Percentiles rank a stretch among this genome's conserved stretches.
Conservation (phyloP, 37 sponge, comb jelly and placozoan species). For the Dysidea cf. avara region DNA sequence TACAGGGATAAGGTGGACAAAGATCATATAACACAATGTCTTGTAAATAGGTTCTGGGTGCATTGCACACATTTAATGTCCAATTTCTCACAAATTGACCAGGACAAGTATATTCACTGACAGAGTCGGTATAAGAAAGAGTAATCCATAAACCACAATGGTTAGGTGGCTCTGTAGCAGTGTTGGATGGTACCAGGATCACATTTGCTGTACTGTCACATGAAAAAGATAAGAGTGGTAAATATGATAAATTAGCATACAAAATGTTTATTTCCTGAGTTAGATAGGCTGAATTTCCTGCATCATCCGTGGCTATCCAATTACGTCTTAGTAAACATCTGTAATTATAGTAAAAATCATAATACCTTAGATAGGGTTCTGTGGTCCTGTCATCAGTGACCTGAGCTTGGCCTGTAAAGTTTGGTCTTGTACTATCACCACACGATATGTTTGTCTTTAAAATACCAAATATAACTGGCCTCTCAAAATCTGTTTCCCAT, state of each 20-base stretch:
- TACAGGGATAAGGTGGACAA: slow-evolving; percentile 29
- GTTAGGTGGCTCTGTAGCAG: slow-evolving; percentile 15
- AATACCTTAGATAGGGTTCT: slow-evolving; percentile 2
- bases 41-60: background rate
- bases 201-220: slow-evolving; percentile 19
- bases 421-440: slow-evolving; percentile 1
- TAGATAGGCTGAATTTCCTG: slow-evolving; percentile 26
- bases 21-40: slow-evolving; percentile 15
- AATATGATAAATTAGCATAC: background rate
- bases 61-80: background rate
- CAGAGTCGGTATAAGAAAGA: background rate
- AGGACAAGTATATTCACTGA: too few species aligned
- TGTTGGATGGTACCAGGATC: slow-evolving; percentile 3
- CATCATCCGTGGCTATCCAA: slow-evolving; percentile 41
- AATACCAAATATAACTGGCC: slow-evolving; percentile 5
- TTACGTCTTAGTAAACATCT: slow-evolving; percentile 17
- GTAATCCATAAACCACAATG: slow-evolving; percentile 15
- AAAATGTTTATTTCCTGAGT: slow-evolving; percentile 19
- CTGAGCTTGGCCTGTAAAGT: slow-evolving; percentile 16
- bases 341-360: background rate
- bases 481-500: slow-evolving; percentile 40
- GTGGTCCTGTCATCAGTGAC: slow-evolving; percentile 17
- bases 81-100: slow-evolving; percentile 16
- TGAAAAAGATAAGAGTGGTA: background rate
- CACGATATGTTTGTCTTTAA: slow-evolving; percentile 14